Base-by-base conservation (phyloP, 2,113 vertebrate species). In the Hippotragus niger region DNA sequence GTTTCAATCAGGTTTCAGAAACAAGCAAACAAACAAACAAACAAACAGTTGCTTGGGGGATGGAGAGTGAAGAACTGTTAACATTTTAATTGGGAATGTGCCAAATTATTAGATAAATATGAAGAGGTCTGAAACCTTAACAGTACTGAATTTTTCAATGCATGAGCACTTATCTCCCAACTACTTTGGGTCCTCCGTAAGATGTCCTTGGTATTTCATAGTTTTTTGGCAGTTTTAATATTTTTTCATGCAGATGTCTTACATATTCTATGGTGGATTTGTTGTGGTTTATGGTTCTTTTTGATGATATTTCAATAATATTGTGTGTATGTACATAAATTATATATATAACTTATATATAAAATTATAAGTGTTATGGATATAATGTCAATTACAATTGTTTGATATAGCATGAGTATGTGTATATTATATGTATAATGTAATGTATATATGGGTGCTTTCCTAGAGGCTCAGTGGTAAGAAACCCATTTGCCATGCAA, bases 401-500 rank as follows among this genome's bases (percentile, higher is more conserved):
- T 62, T 60, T 67, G 8, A 53, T 62, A 93, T 76, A 57, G 25
- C 17, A 6, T 15, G 15, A 29, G 40, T 82, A 13, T 12, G 6
- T n/a, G 4, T 11, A 52, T 14, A 23, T 27, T 89, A 89, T 9
- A 53, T 2, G 6, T 86, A 23, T 1, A 47, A 3, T 89, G 5
- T 45, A 76, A 29, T 45, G 17, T 31, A 31, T 58, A 60, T 31
- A 33, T n/a, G 19, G 17, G 15, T 80, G n/a, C 67, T 71, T 71
- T 40, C 67, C n/a, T 71, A 71, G 67, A 23, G 5, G 10, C 19
- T 40, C n/a, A 23, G n/a, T 23, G 67, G 67, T 71, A 40, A 71
- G 67, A 5, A 71, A 71, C n/a, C 10, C 0, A 0, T 40, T 23
- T 71, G n/a, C 10, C n/a, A 71, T 40, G 67, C 1, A 71, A 71